Evolutionary conservation across 2,888 invertebrate genomes (phyloP), one percentile per base, ranked within the genome.

Genomic region (Chorisops tibialis): DNA sequence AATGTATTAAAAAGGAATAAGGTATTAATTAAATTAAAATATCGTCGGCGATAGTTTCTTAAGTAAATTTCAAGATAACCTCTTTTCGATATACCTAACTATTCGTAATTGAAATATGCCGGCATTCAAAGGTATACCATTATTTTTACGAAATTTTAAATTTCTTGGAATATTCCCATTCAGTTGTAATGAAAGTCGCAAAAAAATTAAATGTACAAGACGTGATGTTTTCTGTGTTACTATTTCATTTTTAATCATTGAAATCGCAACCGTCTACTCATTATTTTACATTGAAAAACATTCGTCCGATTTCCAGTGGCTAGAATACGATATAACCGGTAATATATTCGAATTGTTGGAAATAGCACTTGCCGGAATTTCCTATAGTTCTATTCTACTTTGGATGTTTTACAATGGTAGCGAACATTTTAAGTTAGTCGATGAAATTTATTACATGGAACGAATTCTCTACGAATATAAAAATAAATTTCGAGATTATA

Each of bases 141-240:
- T 59, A n/a, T 59, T 58, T 39, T 50, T 61, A 14, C 22, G 49
- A 37, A 52, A 61, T 6, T 43, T 67, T 18, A 63, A 59, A 50
- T 37, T 14, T 43, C 18, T 60, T 24, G 68, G 67, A 19, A 35
- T 68, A 21, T 59, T 65, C 60, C 62, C 66, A 11, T 48, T 67
- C 4, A 18, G 65, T 1, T 71, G 68, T 39, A 69, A 68, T 51
- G 3, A 11, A 3, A 61, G 14, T 0, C 50, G 14, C 4, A 50
- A 66, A 52, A 41, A 2, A 70, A 71, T 11, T 70, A 69, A 19
- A 69, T 38, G 52, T 12, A 21, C 7, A 12, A 48, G 19, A 19
- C 14, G 4, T 37, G 38, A 59, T 21, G 11, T 48, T 24, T 6
- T 43, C 3, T 7, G 16, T 12, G 47, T 39, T 14, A 37, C 21